These are phyloP conservation scores for Callocephalon fimbriatum DNA, from an alignment of 2,113 vertebrate species.

Conservation along the genomic window DNA sequence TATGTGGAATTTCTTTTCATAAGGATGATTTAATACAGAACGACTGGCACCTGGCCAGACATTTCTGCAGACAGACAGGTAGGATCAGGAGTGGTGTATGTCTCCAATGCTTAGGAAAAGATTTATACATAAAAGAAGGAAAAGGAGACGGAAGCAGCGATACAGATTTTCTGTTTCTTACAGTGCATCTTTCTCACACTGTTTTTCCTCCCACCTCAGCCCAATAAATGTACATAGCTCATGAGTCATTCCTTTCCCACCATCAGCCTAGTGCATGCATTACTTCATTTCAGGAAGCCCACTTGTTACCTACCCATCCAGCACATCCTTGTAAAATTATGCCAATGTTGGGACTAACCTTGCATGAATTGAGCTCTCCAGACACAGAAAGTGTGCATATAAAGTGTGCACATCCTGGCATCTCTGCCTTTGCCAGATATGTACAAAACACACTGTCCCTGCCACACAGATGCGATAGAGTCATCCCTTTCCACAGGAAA, in stretches of 20 bases:
- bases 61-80: neutral
- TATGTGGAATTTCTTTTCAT: neutral
- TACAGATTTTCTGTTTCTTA: neutral
- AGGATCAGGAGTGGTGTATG: neutral
- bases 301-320: neutral
- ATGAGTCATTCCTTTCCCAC: neutral
- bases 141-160: neutral
- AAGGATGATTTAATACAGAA: neutral
- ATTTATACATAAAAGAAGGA: neutral
- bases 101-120: rapidly evolving
- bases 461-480: neutral
- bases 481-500: neutral
- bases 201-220: neutral
- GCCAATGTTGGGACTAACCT: neutral
- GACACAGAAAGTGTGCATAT: neutral
- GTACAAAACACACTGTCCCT: neutral
- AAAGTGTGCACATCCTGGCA: neutral
- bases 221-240: neutral
- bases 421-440: neutral
- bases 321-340: neutral
- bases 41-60: neutral
- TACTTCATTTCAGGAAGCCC: neutral
- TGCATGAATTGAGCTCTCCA: neutral
- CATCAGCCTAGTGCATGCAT: neutral
- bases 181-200: neutral